phyloP scores from a whole-genome alignment of 2,888 invertebrate species.

The Torymus texanus region DNA sequence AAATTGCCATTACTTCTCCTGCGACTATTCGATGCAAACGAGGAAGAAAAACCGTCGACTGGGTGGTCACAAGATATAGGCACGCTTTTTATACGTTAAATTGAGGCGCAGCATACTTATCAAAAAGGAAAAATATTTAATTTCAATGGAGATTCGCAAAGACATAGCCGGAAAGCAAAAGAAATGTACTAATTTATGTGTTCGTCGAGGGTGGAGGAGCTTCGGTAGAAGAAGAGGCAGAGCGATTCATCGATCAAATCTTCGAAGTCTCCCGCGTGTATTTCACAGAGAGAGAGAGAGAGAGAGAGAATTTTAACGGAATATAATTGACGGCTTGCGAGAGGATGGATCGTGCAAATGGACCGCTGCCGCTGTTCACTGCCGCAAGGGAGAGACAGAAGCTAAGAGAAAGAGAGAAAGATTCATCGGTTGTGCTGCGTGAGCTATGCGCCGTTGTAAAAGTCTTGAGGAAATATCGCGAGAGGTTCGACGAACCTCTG shows the following conservation, averaged over 20 bases:
- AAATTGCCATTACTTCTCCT: not conserved
- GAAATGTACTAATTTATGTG: constrained; percentile 49
- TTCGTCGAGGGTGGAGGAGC: constrained; percentile 14
- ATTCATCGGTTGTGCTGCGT: constrained; percentile 23
- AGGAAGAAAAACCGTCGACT: not conserved
- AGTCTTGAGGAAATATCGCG: constrained; percentile 29
- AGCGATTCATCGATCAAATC: constrained; percentile 46
- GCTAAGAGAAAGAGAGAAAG: constrained; percentile 4
- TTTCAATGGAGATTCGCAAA: constrained; percentile 30
- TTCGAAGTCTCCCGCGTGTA: constrained; percentile 12
- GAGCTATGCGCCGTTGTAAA: constrained; percentile 23
- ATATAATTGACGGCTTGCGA: constrained; percentile 50
- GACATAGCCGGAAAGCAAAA: not conserved
- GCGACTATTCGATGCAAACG: not conserved
- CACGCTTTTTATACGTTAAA: not conserved
- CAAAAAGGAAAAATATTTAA: constrained; percentile 42
- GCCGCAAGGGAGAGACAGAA: constrained; percentile 4
- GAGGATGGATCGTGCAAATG: constrained; percentile 44
- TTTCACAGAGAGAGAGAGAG: constrained; percentile 16
- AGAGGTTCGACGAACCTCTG: constrained; percentile 21
- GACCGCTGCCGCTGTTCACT: constrained; percentile 5
- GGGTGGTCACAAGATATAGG: not conserved
- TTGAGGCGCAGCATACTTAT: constrained; percentile 6
- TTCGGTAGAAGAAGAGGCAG: not conserved
- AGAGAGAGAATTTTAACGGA: constrained; percentile 34